Evolutionary conservation across 1,140 invertebrate genomes (phyloP).

Genomic region (Calycopis cecrops): DNA sequence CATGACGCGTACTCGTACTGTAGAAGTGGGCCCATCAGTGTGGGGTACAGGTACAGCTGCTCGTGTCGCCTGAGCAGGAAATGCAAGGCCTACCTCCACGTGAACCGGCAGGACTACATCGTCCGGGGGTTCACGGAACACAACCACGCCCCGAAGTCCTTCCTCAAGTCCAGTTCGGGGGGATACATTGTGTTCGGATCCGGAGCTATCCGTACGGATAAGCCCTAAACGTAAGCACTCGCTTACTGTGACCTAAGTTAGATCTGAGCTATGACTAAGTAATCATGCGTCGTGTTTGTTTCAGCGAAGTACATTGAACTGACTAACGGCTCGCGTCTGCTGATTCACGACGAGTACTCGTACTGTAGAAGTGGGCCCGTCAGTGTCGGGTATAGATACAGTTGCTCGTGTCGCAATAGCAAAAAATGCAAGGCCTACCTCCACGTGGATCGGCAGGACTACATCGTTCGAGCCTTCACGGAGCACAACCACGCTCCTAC

Average conservation of each 20-base stretch:
- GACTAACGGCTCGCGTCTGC: slow-evolving; percentile 26
- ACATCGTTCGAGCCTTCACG: slow-evolving; percentile 15
- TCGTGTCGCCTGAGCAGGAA: slow-evolving; percentile 23
- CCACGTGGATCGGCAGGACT: slow-evolving; percentile 26
- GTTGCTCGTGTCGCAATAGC: slow-evolving; percentile 29
- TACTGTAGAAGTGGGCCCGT: slow-evolving; percentile 33
- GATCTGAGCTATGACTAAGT: too few species aligned
- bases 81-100: slow-evolving; percentile 38
- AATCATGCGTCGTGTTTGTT: slow-evolving; percentile 16
- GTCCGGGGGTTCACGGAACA: slow-evolving; percentile 20
- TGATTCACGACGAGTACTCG: slow-evolving; percentile 34
- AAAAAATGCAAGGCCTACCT: slow-evolving; percentile 35
- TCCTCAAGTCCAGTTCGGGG: slow-evolving; percentile 17
- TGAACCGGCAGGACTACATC: slow-evolving; percentile 27
- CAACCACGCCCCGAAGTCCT: slow-evolving; percentile 32
- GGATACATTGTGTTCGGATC: slow-evolving; percentile 25
- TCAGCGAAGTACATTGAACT: slow-evolving; percentile 41
- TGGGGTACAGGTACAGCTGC: slow-evolving; percentile 36
- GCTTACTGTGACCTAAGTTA: too few species aligned
- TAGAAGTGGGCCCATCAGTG: slow-evolving; percentile 26
- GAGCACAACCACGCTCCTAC: slow-evolving; percentile 36
- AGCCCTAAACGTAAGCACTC: background rate
- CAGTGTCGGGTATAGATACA: slow-evolving; percentile 30
- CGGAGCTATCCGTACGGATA: background rate
- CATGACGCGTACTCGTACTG: slow-evolving; percentile 35